Evolutionary conservation across 2,113 vertebrate species (phyloP).

Genomic region (Phylloscopus trochilus): DNA sequence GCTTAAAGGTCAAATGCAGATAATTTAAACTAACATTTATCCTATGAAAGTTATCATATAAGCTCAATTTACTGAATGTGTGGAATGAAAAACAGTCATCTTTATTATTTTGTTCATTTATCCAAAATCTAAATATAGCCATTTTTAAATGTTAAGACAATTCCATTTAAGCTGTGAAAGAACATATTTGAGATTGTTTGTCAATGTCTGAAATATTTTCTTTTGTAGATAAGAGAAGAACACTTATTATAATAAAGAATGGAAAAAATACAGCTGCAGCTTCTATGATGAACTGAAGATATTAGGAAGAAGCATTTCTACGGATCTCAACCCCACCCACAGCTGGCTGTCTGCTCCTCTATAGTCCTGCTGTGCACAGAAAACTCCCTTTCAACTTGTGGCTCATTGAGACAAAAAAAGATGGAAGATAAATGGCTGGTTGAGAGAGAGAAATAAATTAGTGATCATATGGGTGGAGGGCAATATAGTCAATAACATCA

Average conservation of each 20-base stretch:
- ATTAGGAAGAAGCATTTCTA: neutral
- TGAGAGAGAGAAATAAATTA: neutral
- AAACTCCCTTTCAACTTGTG: neutral
- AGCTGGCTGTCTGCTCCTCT: neutral
- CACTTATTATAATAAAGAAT: neutral
- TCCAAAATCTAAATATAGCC: neutral
- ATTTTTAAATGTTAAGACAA: neutral
- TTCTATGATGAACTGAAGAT: neutral
- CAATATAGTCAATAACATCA: neutral
- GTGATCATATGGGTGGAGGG: neutral
- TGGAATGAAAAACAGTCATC: constrained; percentile 20
- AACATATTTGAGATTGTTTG: neutral
- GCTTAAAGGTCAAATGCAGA: constrained; percentile 86
- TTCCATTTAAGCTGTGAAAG: neutral
- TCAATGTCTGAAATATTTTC: neutral
- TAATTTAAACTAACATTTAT: constrained; percentile 81
- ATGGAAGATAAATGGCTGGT: neutral
- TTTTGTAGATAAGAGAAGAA: neutral
- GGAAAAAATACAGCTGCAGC: neutral
- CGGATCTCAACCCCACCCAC: neutral
- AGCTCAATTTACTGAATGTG: constrained; percentile 68
- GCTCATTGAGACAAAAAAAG: neutral
- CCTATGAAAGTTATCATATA: constrained; percentile 74
- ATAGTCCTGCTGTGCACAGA: neutral
- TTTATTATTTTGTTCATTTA: constrained; percentile 31